Evolutionary conservation across 2,797 vertebrate species (phyloP).

Genomic region (Poeciliopsis presidionis): DNA sequence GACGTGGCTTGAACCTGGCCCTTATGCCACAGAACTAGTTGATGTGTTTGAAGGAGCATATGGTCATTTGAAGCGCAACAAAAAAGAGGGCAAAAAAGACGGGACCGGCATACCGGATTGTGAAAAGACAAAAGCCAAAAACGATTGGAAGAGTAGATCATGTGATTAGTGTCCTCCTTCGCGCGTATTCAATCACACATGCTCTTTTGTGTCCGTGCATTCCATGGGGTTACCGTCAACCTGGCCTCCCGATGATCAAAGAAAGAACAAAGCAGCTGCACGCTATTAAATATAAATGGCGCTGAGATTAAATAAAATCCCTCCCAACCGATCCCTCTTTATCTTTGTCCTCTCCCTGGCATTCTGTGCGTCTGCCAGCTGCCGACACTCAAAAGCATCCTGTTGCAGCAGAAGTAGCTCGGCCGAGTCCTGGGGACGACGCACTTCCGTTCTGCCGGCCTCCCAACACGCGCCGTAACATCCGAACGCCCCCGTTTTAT

Average conservation of each 20-base stretch:
- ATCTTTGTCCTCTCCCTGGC: conserved; percentile 68
- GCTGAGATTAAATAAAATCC: conserved; percentile 69
- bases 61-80: conserved; percentile 19
- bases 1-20: conserved; percentile 1
- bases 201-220: conserved; percentile 27
- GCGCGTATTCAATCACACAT: conserved; percentile 23
- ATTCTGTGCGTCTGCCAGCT: conserved; percentile 66
- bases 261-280: conserved; percentile 76
- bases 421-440: conserved; percentile 55
- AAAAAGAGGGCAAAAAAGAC: conserved; percentile 9
- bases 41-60: conserved; percentile 27
- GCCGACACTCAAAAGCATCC: conserved; percentile 73
- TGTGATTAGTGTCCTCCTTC: conserved; percentile 16
- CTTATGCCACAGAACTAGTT: conserved; percentile 8
- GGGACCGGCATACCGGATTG: not conserved
- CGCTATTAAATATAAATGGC: conserved; percentile 83
- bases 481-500: conserved; percentile 29
- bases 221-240: conserved; percentile 69
- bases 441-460: conserved; percentile 35
- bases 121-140: conserved; percentile 10
- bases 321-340: conserved; percentile 58
- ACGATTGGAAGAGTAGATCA: not conserved
- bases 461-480: conserved; percentile 36
- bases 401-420: conserved; percentile 51
- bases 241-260: conserved; percentile 78